Evolutionary conservation across 2,797 vertebrate species (phyloP).

Genomic region (Brachyrhaphis roseni): DNA sequence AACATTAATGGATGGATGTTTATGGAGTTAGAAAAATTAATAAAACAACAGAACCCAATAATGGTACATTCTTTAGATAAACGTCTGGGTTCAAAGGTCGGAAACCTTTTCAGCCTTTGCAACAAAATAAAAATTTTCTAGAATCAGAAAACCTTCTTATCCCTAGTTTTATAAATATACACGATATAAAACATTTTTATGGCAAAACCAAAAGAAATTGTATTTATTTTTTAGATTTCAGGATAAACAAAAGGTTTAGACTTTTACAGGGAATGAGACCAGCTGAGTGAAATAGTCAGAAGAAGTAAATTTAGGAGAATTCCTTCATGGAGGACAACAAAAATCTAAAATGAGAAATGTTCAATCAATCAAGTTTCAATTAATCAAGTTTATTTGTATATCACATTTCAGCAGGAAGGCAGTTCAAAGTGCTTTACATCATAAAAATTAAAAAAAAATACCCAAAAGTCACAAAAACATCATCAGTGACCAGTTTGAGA

Average conservation of each 20-base stretch:
- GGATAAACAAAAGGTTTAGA: neutral
- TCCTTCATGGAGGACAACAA: no score
- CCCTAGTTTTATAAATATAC: neutral
- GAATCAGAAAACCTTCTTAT: neutral
- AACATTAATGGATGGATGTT: neutral
- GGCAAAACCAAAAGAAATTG: neutral
- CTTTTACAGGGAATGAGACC: neutral
- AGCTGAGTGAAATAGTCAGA: neutral
- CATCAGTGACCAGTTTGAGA: no score
- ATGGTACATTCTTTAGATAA: neutral
- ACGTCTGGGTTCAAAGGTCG: neutral
- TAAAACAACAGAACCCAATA: neutral
- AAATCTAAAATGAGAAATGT: no score
- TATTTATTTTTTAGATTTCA: neutral
- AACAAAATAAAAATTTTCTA: neutral
- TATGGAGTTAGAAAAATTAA: neutral
- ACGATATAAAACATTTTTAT: neutral
- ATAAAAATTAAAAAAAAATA: no score
- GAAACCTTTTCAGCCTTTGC: neutral
- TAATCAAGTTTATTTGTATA: no score
- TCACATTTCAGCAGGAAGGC: no score
- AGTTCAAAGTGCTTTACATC: no score
- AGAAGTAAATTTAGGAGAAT: no score
- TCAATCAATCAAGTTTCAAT: no score
- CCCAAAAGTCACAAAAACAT: no score